Evolutionary conservation across 2,888 invertebrate species (phyloP), one percentile per base, ranked within the genome.

Genomic region (Dinocampus coccinellae): DNA sequence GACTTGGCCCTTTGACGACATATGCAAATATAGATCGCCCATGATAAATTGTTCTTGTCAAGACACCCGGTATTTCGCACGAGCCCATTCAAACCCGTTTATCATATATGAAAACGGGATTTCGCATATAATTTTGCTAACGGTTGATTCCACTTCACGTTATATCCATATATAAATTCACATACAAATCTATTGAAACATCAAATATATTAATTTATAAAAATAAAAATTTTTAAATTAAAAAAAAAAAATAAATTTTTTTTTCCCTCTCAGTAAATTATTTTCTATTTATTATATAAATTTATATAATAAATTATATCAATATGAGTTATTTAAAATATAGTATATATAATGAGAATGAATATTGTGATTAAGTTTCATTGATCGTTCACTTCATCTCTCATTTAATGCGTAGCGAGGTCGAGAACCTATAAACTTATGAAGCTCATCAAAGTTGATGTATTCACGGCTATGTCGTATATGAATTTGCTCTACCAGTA

Each of bases 21-120:
- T 85, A 87, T 87, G 87, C 86, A 86, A 86, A 86, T 86, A 86
- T 82, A 87, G 86, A 86, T 87, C 85, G 87, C 84, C 83, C 83
- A 85, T 87, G 87, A 87, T 87, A 87, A 87, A 87, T 87, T 87
- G 85, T 85, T 84, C 85, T 84, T 83, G 86, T 85, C 85, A 85
- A 85, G 86, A 83, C 85, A 85, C 82, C 84, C 85, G 84, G 85
- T 84, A 85, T 86, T 86, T 86, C 86, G 85, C 85, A 85, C 85
- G 84, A 84, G 84, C 81, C 82, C 80, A 83, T 82, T 82, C 77
- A 85, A 85, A 86, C 84, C 82, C 81, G 84, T 84, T 85, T 78
- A n/a, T 82, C 77, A 78, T 75, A 73, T 63, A n/a, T 74, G 76
- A 78, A 80, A 81, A 78, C 79, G 75, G 80, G 81, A 81, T 81